A percentile compares a stretch with the other conserved stretches of the same genome.
Evolutionary conservation across 2,113 vertebrate genomes (phyloP).

Genomic region (Oncorhynchus tshawytscha): DNA sequence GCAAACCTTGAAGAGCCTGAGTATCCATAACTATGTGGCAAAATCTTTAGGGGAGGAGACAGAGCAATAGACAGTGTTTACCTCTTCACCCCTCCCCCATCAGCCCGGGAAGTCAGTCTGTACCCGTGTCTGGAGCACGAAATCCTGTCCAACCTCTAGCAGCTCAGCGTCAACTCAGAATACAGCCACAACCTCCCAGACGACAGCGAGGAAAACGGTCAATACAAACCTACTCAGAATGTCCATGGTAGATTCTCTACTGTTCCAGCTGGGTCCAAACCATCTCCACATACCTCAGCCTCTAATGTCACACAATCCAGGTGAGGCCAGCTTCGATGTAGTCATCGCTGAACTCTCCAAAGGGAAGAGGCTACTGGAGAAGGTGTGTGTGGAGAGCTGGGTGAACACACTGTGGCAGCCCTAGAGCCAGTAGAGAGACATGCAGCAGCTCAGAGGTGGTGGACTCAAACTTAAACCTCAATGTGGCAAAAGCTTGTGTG

Average conservation of each 20-base stretch:
- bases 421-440: neutral
- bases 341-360: slow-evolving; percentile 71
- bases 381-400: slow-evolving; percentile 56
- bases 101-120: slow-evolving; percentile 47
- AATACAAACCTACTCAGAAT: neutral
- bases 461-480: slow-evolving; percentile 1
- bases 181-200: neutral
- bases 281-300: neutral
- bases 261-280: neutral
- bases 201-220: neutral
- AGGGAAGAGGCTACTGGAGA: slow-evolving; percentile 48
- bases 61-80: neutral
- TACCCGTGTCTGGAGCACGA: slow-evolving; percentile 66
- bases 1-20: neutral
- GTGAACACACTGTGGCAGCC: slow-evolving; percentile 1
- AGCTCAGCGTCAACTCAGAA: slow-evolving; percentile 48
- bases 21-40: neutral
- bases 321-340: slow-evolving; percentile 49
- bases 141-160: slow-evolving; percentile 63
- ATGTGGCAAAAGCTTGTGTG: neutral
- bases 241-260: neutral
- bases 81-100: slow-evolving; percentile 36
- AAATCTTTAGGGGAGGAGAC: neutral
- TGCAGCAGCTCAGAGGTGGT: neutral
- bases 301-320: neutral